Conservation (phyloP, 2,888 invertebrate genomes). For the Rhagonycha fulva region DNA sequence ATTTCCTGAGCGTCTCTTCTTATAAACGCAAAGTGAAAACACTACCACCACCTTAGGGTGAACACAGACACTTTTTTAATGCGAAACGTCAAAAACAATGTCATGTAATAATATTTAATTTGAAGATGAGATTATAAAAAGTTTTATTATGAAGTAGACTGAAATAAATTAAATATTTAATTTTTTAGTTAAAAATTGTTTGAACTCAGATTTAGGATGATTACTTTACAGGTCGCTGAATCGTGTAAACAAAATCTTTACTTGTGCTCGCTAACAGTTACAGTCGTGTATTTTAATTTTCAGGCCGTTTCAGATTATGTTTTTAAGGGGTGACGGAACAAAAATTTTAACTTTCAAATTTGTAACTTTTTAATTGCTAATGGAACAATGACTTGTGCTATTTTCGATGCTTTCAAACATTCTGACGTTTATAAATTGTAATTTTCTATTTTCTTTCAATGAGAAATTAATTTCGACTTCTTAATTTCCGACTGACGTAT, state of each 20-base stretch:
- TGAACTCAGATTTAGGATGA: background rate
- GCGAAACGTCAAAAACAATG: constrained; percentile 52
- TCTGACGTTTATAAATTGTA: background rate
- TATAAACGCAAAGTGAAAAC: constrained; percentile 54
- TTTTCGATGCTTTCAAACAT: constrained; percentile 2
- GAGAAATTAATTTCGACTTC: constrained; percentile 24
- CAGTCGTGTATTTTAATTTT: constrained; percentile 8
- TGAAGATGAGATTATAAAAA: constrained; percentile 25
- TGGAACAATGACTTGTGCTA: background rate
- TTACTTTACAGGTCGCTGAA: background rate
- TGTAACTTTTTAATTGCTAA: constrained; percentile 7
- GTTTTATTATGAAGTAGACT: background rate
- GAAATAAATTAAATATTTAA: background rate
- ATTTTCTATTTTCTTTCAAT: background rate
- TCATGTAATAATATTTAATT: constrained; percentile 31
- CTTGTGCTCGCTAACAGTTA: constrained; percentile 1
- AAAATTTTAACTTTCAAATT: constrained; percentile 3
- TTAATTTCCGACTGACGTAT: background rate
- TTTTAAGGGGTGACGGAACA: constrained; percentile 2
- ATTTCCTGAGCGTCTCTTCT: constrained; percentile 55
- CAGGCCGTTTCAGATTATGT: background rate
- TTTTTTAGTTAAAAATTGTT: background rate
- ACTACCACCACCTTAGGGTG: constrained; percentile 54
- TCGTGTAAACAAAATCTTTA: background rate
- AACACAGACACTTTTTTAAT: constrained; percentile 48